Evolutionary conservation across 2,888 invertebrate species (phyloP).

Genomic region (Brachypterus glaber): DNA sequence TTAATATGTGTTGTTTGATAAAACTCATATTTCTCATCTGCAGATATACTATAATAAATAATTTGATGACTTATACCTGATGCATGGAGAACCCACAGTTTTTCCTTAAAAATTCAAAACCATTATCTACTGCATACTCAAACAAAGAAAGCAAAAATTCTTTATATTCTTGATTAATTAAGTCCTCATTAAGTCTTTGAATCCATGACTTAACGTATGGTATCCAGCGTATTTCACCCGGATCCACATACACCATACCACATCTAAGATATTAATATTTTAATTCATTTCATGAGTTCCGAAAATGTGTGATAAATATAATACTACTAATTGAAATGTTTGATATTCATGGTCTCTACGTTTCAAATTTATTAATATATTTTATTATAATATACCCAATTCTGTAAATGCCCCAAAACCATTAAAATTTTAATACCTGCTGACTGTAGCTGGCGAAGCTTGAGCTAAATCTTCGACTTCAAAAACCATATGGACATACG

Average conservation of each 20-base stretch:
- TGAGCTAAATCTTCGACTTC: constrained; percentile 78
- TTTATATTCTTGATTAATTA: constrained; percentile 48
- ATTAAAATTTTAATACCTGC: constrained; percentile 40
- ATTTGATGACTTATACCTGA: constrained; percentile 52
- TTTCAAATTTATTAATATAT: no score
- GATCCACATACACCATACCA: constrained; percentile 88
- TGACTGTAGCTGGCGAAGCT: constrained; percentile 86
- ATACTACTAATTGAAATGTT: no score
- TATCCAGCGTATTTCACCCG: constrained; percentile 70
- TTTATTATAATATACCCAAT: no score
- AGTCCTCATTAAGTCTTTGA: constrained; percentile 43
- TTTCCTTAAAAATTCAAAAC: constrained; percentile 56
- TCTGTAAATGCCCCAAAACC: no score
- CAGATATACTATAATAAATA: no score
- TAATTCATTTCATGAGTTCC: no score
- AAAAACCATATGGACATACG: constrained; percentile 84
- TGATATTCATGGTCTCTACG: no score
- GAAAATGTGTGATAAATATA: no score
- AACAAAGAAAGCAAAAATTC: constrained; percentile 61
- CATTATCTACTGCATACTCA: constrained; percentile 52
- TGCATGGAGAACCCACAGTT: constrained; percentile 63
- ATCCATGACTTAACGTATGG: constrained; percentile 76
- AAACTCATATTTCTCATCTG: no score
- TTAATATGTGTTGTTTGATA: no score
- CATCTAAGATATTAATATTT: constrained; percentile 45